phyloP scores from a whole-genome alignment of 2,113 vertebrate species.

The Mola mola region DNA sequence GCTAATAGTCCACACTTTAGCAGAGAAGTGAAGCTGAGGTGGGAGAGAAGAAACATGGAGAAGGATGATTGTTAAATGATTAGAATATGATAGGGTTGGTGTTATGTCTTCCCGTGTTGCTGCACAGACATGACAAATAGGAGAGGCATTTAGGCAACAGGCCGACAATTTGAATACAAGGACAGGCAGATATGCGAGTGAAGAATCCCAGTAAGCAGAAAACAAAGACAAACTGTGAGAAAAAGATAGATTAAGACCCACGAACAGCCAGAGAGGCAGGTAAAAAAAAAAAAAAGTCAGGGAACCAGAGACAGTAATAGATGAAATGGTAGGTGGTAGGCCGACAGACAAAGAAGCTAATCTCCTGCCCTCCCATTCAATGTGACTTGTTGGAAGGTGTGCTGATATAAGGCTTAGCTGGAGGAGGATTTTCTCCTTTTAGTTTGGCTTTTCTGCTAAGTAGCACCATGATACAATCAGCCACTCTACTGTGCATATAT shows the following conservation, averaged over 20 bases:
- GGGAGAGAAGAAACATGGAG: not conserved
- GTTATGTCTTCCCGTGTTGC: constrained; percentile 33
- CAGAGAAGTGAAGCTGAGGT: constrained; percentile 7
- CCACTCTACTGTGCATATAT: constrained; percentile 69
- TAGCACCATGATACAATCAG: constrained; percentile 70
- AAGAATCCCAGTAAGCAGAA: too few species aligned
- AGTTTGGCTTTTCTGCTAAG: constrained; percentile 67
- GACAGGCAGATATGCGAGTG: constrained; percentile 9
- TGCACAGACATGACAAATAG: constrained; percentile 50
- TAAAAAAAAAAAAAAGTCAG: constrained; percentile 23
- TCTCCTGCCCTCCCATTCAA: constrained; percentile 42
- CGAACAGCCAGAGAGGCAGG: constrained; percentile 1
- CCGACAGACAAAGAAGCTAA: constrained; percentile 44
- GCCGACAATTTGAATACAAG: constrained; percentile 44
- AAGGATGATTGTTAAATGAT: constrained; percentile 30
- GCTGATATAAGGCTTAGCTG: constrained; percentile 62
- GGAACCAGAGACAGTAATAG: constrained; percentile 2
- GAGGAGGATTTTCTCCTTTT: constrained; percentile 66
- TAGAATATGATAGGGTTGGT: constrained; percentile 38
- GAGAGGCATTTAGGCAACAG: constrained; percentile 15
- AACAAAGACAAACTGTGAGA: constrained; percentile 8
- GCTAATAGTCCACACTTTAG: constrained; percentile 14
- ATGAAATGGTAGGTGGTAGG: constrained; percentile 33
- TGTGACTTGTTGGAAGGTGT: constrained; percentile 49
- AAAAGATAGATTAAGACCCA: constrained; percentile 7